Base-by-base conservation (phyloP, 2,797 vertebrate genomes). In the Mergus octosetaceus region DNA sequence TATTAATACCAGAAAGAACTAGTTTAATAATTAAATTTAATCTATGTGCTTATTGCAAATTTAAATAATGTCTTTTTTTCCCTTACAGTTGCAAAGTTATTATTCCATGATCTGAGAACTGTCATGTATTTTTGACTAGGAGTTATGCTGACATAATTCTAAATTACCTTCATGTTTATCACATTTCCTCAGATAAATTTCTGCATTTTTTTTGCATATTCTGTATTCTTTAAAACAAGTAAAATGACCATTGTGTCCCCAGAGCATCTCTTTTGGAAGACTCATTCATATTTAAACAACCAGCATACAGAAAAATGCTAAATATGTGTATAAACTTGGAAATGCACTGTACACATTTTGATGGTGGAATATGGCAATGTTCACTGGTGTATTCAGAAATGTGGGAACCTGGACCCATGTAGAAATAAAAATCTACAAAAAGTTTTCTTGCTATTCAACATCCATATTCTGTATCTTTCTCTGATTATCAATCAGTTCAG, bases 61-160 rank as follows among this genome's bases (percentile, higher is more conserved):
- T 85, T 94, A 86, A 96, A 94, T 91, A 24, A 72, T 91, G 12
- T 92, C 28, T 72, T 87, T 93, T 93, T 92, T 89, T 15, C 11
- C 14, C n/a, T 65, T 91, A 90, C 6, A 61, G 34, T 34, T 97
- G 43, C 76, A 90, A 76, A 79, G 30, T 61, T 85, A 70, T 79
- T 89, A 77, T 30, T 92, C 66, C 20, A 89, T 76, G 20, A 79
- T 66, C 13, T 28, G 3, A 38, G 22, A 80, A 5, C 84, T 20
- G 15, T 49, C 77, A 19, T 11, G 87, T 36, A 47, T 87, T 61
- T n/a, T 79, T 92, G 71, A 85, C 58, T 86, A 65, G 69, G 90
- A 81, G 70, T 74, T 72, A 11, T 75, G 34, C 28, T 89, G 82
- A 72, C 30, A 66, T 25, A 90, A 64, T 2, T 3, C 4, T 73